Evolutionary conservation across 2,113 vertebrate species (phyloP).

Genomic region (Rhineura floridana): DNA sequence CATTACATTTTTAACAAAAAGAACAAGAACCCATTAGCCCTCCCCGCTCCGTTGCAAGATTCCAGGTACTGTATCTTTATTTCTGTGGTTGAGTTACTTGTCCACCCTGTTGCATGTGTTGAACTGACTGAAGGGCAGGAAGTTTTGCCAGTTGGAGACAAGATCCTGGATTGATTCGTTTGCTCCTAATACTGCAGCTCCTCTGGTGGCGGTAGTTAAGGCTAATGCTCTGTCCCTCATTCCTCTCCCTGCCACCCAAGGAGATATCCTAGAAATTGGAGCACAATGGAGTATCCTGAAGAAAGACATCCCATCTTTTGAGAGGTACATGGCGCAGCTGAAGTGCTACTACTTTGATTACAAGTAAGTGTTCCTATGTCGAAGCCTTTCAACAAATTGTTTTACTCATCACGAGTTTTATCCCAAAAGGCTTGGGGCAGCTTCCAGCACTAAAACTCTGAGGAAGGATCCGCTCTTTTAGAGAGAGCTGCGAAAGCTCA

Average conservation of each 20-base stretch:
- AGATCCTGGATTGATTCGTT: neutral
- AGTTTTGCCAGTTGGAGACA: neutral
- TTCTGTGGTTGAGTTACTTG: too few relatives aligned
- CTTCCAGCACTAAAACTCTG: neutral
- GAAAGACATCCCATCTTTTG: slow-evolving; percentile 93
- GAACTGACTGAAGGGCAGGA: neutral
- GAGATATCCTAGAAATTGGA: slow-evolving; percentile 93
- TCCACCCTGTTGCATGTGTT: neutral
- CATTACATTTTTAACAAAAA: too few relatives aligned
- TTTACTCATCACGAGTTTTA: neutral
- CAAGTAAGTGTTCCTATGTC: slow-evolving; percentile 79
- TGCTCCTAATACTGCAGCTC: neutral
- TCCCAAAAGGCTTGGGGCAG: neutral
- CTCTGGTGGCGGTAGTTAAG: neutral
- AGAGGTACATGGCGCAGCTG: slow-evolving; percentile 94
- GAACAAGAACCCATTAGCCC: too few relatives aligned
- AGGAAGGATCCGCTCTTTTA: too few relatives aligned
- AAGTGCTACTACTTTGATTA: slow-evolving; percentile 98
- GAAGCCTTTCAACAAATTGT: neutral
- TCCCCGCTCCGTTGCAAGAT: too few relatives aligned
- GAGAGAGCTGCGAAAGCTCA: too few relatives aligned
- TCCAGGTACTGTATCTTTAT: too few relatives aligned
- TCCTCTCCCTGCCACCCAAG: slow-evolving; percentile 60
- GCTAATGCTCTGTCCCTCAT: neutral
- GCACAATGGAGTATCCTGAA: slow-evolving; percentile 93